These are phyloP conservation scores for Petroica traversi DNA, from an alignment of 2,113 vertebrate genomes.

Conservation along the genomic window DNA sequence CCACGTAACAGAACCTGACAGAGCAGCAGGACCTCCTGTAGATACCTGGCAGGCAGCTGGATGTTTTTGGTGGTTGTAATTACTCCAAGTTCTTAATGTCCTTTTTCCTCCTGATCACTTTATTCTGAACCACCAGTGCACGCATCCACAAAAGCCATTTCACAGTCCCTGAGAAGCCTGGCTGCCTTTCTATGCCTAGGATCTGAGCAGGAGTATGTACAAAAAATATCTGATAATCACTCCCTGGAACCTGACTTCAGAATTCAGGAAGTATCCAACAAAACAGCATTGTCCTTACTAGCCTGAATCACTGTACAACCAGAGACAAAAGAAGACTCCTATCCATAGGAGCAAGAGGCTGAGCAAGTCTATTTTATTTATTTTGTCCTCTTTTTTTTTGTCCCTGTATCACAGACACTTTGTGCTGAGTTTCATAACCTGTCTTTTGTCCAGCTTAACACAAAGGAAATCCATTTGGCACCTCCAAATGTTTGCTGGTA, in stretches of 20 bases:
- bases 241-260: neutral
- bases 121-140: neutral
- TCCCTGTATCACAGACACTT: neutral
- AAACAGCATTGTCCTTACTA: neutral
- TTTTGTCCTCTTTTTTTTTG: neutral
- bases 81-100: constrained; percentile 3
- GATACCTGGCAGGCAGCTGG: neutral
- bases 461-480: neutral
- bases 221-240: neutral
- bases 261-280: neutral
- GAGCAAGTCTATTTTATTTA: neutral
- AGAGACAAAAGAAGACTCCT: neutral
- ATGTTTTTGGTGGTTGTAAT: neutral
- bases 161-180: neutral
- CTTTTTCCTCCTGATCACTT: neutral
- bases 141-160: neutral
- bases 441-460: neutral
- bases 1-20: neutral
- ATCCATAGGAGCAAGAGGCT: neutral
- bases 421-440: neutral
- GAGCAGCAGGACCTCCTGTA: neutral
- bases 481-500: neutral
- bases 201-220: neutral
- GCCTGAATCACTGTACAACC: neutral
- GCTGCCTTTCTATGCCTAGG: neutral